phyloP scores from a whole-genome alignment of 2,797 vertebrate species.

The Onychomys torridus region DNA sequence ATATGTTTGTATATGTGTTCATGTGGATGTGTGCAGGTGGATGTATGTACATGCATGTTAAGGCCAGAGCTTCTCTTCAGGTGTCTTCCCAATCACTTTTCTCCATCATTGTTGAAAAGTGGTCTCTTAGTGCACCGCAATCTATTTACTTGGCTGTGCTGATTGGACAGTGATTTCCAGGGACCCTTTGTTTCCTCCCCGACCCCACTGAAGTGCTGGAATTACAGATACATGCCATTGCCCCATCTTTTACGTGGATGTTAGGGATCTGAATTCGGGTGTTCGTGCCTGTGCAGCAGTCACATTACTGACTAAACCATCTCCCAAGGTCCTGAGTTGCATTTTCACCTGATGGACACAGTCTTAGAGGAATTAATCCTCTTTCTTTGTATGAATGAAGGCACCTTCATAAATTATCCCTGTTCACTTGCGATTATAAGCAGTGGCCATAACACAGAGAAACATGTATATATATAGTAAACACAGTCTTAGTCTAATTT shows the following conservation, averaged over 20 bases:
- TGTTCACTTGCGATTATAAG: constrained; percentile 7
- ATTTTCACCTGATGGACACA: constrained; percentile 44
- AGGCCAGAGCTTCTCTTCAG: not conserved
- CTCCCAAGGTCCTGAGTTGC: not conserved
- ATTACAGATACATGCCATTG: not conserved
- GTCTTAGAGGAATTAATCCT: not conserved
- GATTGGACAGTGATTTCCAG: not conserved
- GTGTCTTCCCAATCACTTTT: not conserved
- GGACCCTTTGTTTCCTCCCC: not conserved
- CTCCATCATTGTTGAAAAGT: not conserved
- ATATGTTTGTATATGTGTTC: not conserved
- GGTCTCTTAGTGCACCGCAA: not conserved
- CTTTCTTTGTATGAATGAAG: constrained; percentile 9
- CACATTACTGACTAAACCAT: not conserved
- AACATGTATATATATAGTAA: not conserved
- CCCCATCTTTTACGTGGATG: not conserved
- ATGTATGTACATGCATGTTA: not conserved
- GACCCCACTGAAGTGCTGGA: not conserved
- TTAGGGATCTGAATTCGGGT: not conserved
- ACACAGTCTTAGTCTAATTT: not conserved
- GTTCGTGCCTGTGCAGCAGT: not conserved
- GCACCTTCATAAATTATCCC: not conserved
- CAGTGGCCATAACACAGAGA: not conserved
- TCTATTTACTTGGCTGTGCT: not conserved
- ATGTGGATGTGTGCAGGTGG: not conserved